Conservation (phyloP, 1,140 invertebrate species). For the Brachionus angularis region DNA sequence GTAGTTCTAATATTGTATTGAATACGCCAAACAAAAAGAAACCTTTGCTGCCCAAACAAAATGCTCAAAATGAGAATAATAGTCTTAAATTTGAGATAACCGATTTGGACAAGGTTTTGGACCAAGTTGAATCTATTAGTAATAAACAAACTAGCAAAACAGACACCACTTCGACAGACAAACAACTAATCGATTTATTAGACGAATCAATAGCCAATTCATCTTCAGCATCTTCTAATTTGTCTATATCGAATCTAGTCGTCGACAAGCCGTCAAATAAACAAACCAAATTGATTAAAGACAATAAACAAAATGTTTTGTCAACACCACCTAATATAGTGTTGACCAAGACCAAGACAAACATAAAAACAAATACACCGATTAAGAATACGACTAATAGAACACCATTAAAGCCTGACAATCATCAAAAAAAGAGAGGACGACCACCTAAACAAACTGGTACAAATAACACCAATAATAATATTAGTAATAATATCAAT, state of each 20-base stretch:
- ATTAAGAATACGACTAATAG: not conserved
- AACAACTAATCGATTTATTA: constrained; percentile 9
- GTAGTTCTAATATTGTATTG: not conserved
- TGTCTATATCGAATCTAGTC: not conserved
- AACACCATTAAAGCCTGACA: constrained; percentile 40
- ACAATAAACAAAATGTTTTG: too few relatives aligned
- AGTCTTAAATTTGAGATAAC: constrained; percentile 12
- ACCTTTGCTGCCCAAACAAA: constrained; percentile 2
- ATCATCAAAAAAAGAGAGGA: constrained; percentile 40
- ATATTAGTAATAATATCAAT: not conserved
- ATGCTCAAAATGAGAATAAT: not conserved
- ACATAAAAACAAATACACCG: not conserved
- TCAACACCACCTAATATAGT: constrained; percentile 9
- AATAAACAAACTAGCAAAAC: not conserved
- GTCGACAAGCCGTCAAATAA: too few relatives aligned
- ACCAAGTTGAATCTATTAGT: constrained; percentile 17
- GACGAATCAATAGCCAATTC: constrained; percentile 1
- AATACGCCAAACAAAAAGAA: constrained; percentile 34
- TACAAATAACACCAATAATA: not conserved
- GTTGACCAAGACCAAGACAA: not conserved
- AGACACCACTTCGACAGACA: not conserved
- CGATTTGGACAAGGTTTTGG: constrained; percentile 32
- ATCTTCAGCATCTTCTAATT: not conserved
- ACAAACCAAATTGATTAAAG: too few relatives aligned
- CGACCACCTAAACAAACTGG: constrained; percentile 11